Evolutionary conservation across 2,113 vertebrate species (phyloP).

Genomic region (Cettia cetti): DNA sequence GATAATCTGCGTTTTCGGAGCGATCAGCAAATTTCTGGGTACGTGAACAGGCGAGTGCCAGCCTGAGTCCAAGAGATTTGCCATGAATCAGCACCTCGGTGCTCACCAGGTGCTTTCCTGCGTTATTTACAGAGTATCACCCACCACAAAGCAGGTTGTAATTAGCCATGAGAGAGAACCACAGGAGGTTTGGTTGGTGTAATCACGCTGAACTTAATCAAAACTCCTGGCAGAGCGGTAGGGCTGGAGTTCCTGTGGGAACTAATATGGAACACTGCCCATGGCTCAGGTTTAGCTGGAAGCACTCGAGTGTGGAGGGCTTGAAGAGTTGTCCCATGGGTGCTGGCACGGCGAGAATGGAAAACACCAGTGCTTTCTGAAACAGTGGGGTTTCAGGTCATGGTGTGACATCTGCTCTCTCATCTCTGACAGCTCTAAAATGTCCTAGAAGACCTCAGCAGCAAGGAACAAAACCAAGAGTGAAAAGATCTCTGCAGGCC

Average conservation of each 20-base stretch:
- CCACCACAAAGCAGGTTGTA: slow-evolving; percentile 15
- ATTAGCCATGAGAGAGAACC: slow-evolving; percentile 40
- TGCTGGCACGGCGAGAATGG: neutral
- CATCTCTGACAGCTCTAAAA: neutral
- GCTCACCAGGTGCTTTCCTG: slow-evolving; percentile 56
- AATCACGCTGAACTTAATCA: slow-evolving; percentile 32
- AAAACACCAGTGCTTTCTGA: neutral
- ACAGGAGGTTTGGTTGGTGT: neutral
- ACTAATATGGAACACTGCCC: neutral
- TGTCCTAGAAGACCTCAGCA: neutral
- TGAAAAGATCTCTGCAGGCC: neutral
- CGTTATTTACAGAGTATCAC: slow-evolving; percentile 41
- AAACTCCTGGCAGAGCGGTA: neutral
- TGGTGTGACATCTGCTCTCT: neutral
- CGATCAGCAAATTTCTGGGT: slow-evolving; percentile 56
- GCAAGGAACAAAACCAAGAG: neutral
- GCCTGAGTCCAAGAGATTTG: slow-evolving; percentile 47
- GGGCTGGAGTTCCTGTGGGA: neutral
- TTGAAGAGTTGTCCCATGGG: neutral
- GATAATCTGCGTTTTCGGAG: slow-evolving; percentile 45
- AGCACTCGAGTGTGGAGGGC: neutral
- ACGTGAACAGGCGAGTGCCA: slow-evolving; percentile 61
- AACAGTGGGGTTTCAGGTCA: neutral
- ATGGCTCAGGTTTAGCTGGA: slow-evolving; percentile 9
- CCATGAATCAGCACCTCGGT: slow-evolving; percentile 62